Evolutionary conservation across 1,140 invertebrate genomes (phyloP).

Genomic region (Drosophila athabasca): DNA sequence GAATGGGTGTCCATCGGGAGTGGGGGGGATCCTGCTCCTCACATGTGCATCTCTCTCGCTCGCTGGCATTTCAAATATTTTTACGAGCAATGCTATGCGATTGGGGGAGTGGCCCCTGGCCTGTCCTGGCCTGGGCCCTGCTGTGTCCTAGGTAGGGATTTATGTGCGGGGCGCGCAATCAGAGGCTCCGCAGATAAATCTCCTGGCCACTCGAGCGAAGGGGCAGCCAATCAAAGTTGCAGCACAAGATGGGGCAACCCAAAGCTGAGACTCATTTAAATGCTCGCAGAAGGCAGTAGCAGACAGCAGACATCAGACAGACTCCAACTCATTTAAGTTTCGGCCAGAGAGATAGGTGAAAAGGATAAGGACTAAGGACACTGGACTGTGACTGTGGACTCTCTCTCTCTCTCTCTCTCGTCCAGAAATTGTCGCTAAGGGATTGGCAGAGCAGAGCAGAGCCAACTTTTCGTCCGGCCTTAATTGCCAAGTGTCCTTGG

Average conservation of each 20-base stretch:
- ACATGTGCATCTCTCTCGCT: slow-evolving; percentile 21
- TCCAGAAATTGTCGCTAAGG: slow-evolving; percentile 55
- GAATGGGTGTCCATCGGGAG: slow-evolving; percentile 15
- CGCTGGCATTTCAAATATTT: slow-evolving; percentile 60
- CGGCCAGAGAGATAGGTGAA: slow-evolving; percentile 68
- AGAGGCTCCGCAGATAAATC: slow-evolving; percentile 59
- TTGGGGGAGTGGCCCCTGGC: slow-evolving; percentile 29
- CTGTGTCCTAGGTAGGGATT: slow-evolving; percentile 60
- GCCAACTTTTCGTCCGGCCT: slow-evolving; percentile 73
- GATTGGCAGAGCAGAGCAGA: slow-evolving; percentile 39
- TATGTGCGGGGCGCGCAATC: slow-evolving; percentile 38
- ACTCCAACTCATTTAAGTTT: slow-evolving; percentile 75
- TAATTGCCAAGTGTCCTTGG: slow-evolving; percentile 79
- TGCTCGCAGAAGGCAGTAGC: slow-evolving; percentile 51
- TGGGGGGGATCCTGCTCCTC: not conserved
- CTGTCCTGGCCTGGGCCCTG: slow-evolving; percentile 23
- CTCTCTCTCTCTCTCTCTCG: not conserved
- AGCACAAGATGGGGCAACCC: slow-evolving; percentile 4
- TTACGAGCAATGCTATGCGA: slow-evolving; percentile 42
- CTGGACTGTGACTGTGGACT: not conserved
- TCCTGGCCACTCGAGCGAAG: slow-evolving; percentile 44
- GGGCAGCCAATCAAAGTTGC: slow-evolving; percentile 69
- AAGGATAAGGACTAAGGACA: slow-evolving; percentile 60
- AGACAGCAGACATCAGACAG: slow-evolving; percentile 11
- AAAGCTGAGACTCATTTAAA: slow-evolving; percentile 60